Percentiles rank a stretch among this genome's conserved stretches.
phyloP scores from a whole-genome alignment of 1,140 invertebrate genomes.

The Eupristina koningsbergeri region DNA sequence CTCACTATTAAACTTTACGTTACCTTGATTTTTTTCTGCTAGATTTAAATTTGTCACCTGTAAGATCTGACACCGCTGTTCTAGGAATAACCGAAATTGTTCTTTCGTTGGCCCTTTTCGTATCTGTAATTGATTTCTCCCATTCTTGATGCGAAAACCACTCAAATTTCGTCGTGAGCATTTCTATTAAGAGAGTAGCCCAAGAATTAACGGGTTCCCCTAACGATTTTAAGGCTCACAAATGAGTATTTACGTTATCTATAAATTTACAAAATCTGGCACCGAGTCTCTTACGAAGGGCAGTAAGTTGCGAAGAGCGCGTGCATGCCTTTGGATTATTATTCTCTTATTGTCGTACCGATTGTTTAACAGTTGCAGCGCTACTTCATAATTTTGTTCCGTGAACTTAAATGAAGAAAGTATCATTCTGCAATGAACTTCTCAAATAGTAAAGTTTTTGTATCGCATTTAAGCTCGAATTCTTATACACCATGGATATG shows the following conservation, averaged over 20 bases:
- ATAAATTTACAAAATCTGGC: slow-evolving; percentile 58
- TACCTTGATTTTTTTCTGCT: background rate
- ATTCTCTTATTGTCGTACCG: slow-evolving; percentile 64
- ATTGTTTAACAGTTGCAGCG: background rate
- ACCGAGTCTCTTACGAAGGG: slow-evolving; percentile 53
- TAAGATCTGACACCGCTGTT: slow-evolving; percentile 55
- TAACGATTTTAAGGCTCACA: slow-evolving; percentile 57
- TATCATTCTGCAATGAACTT: background rate
- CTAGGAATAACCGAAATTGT: slow-evolving; percentile 56
- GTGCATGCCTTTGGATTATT: slow-evolving; percentile 62
- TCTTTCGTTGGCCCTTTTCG: slow-evolving; percentile 54
- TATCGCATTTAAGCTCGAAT: background rate
- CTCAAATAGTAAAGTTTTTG: slow-evolving; percentile 9
- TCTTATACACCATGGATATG: background rate
- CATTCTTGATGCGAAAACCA: slow-evolving; percentile 57
- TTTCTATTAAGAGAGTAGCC: slow-evolving; percentile 60
- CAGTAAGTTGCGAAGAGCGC: slow-evolving; percentile 57
- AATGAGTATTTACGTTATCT: slow-evolving; percentile 59
- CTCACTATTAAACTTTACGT: background rate
- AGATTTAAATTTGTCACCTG: slow-evolving; percentile 47
- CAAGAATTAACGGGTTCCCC: slow-evolving; percentile 52
- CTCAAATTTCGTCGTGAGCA: slow-evolving; percentile 59
- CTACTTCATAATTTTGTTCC: background rate
- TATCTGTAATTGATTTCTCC: slow-evolving; percentile 54
- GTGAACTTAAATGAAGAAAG: background rate